A percentile compares a stretch with the other conserved stretches of the same genome.
Evolutionary conservation across 2,797 vertebrate genomes (phyloP).

Genomic region (Onychomys torridus): DNA sequence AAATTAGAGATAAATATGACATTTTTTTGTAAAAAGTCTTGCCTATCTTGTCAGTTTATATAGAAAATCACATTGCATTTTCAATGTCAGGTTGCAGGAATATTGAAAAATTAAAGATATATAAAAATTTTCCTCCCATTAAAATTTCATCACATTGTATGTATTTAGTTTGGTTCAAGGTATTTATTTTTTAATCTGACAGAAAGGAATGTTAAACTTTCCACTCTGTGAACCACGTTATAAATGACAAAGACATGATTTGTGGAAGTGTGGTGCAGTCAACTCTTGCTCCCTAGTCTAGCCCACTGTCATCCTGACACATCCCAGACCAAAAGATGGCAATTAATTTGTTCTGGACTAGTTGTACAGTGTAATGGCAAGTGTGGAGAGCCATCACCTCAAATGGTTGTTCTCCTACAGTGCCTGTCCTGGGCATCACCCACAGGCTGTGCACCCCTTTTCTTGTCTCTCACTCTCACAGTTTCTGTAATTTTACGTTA

Average conservation of each 20-base stretch:
- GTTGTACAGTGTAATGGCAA: not conserved
- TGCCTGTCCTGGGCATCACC: not conserved
- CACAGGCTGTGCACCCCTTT: not conserved
- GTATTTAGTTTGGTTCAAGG: conserved; percentile 23
- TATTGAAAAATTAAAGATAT: not conserved
- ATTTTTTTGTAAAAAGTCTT: not conserved
- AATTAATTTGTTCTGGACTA: not conserved
- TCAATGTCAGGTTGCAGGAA: not conserved
- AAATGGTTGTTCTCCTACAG: not conserved
- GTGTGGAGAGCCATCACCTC: not conserved
- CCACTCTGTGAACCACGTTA: not conserved
- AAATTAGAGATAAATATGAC: not conserved
- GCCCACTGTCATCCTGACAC: not conserved
- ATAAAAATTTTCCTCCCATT: not conserved
- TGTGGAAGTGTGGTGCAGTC: not conserved
- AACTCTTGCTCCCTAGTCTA: not conserved
- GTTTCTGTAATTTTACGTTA: not conserved
- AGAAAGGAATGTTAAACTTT: conserved; percentile 10
- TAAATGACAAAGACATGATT: not conserved
- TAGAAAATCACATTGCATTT: not conserved
- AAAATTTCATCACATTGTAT: not conserved
- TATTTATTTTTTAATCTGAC: not conserved
- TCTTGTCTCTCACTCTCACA: not conserved
- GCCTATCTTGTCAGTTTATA: not conserved
- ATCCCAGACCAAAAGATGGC: not conserved